Evolutionary conservation across 2,888 invertebrate species (phyloP), one percentile per base, ranked within the genome.

Genomic region (Ectemnius continuus): DNA sequence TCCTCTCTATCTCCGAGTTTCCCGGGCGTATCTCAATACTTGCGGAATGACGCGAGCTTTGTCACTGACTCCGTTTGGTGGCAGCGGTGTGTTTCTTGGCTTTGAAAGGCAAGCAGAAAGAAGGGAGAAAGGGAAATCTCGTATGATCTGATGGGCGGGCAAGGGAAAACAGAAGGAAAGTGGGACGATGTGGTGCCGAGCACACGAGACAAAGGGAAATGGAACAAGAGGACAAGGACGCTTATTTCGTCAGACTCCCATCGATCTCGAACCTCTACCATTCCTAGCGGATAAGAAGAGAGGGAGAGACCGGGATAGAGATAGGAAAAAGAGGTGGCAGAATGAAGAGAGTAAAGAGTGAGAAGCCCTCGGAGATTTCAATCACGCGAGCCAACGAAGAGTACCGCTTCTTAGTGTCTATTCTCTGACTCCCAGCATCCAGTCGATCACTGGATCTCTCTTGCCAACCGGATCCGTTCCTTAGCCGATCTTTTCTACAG

Each of bases 361-460:
- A 20, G 14, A 13, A 45, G 58, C 58, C 59, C 57, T 16, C 28
- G 23, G 59, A 66, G 59, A 66, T 66, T 66, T 48, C 59, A 36
- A 16, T 16, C 59, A 14, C 36, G 20, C n/a, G 65, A 57, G 26
- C 26, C 46, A 11, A 16, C 18, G 14, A 56, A 20, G 28, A 66
- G 45, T 45, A 23, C 28, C 60, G 11, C 26, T 28, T 65, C 56
- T 47, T 59, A 16, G n/a, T 11, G 5, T 8, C 26, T 61, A 48
- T 68, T 23, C 56, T 23, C 18, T 59, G 20, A 36, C n/a, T 23
- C 11, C 52, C 4, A 20, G 48, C 48, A 56, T 64, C 52, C 23
- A 45, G 52, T 14, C 56, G 5, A 36, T 59, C 59, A 48, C 46
- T 36, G 14, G 52, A 52, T 52, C 52, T 16, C 16, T 16, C 52